Evolutionary conservation across 2,888 invertebrate species (phyloP), one percentile per base, ranked within the genome.

Genomic region (Oscheius sp.): DNA sequence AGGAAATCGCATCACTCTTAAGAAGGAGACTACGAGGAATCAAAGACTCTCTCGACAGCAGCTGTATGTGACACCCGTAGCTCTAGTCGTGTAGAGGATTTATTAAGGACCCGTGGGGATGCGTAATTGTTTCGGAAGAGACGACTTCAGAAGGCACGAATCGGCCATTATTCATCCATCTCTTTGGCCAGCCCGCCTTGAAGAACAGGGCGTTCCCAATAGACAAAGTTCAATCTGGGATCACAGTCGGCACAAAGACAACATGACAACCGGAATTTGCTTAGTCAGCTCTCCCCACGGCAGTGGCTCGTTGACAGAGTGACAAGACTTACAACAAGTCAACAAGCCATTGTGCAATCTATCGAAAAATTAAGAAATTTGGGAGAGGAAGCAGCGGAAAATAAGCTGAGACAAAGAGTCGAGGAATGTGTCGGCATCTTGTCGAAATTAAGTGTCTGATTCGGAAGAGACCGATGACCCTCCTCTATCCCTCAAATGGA

Each of bases 51-150:
- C n/a, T n/a, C n/a, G n/a, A n/a, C n/a, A n/a, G n/a, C n/a, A n/a
- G n/a, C n/a, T n/a, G n/a, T n/a, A n/a, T n/a, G n/a, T n/a, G n/a
- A n/a, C n/a, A n/a, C n/a, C n/a, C n/a, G n/a, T n/a, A n/a, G n/a
- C n/a, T n/a, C n/a, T n/a, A 17, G 37, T 25, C 57, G 23, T 27
- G 57, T 17, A 34, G 57, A 25, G 45, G 42, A 61, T 61, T 61
- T 61, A 61, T 61, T 61, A 61, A 61, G 45, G 61, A 29, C 61
- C 45, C 61, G 42, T 27, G 61, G n/a, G 61, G 61, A 61, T 61
- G 55, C 55, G 33, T 55, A 61, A 61, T 61, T 61, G 61, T 61
- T 61, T 61, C 61, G n/a, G n/a, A n/a, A n/a, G n/a, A n/a, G n/a
- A 27, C 27, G 50, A 42, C 61, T 61, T 61, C 45, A 61, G 61